These are phyloP conservation scores for Leptobrachium leishanense DNA, from an alignment of 2,113 vertebrate species.

Conservation along the genomic window DNA sequence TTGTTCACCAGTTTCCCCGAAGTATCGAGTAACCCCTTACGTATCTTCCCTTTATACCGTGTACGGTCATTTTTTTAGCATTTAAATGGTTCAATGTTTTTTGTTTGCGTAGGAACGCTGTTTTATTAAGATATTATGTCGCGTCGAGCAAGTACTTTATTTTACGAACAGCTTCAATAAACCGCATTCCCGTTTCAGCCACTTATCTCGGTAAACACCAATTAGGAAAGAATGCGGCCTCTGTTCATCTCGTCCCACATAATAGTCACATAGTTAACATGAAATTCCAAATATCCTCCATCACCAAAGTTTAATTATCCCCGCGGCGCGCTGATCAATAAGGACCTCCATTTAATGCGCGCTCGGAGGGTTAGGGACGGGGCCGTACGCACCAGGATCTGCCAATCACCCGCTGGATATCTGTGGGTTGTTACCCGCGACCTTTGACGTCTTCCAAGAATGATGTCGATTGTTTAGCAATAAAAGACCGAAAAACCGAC, in stretches of 20 bases:
- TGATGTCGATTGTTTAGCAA: conserved; percentile 10
- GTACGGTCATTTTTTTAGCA: too few species aligned
- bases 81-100: too few species aligned
- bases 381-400: not conserved
- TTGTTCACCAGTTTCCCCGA: too few species aligned
- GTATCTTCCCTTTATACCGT: too few species aligned
- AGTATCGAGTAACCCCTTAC: too few species aligned
- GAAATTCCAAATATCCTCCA: conserved; percentile 10
- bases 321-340: not conserved
- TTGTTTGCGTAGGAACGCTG: too few species aligned
- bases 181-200: not conserved
- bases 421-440: not conserved
- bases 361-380: not conserved
- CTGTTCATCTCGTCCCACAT: not conserved
- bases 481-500: not conserved
- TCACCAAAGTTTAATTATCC: conserved; percentile 27
- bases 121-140: too few species aligned
- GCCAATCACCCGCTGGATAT: not conserved
- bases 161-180: not conserved
- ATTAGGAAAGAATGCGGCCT: conserved; percentile 8
- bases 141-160: not conserved
- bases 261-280: not conserved
- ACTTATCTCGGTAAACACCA: conserved; percentile 9
- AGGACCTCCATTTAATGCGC: not conserved
- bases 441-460: not conserved